Evolutionary conservation across 2,797 vertebrate species (phyloP).

Genomic region (Hapalemur alaotrensis): DNA sequence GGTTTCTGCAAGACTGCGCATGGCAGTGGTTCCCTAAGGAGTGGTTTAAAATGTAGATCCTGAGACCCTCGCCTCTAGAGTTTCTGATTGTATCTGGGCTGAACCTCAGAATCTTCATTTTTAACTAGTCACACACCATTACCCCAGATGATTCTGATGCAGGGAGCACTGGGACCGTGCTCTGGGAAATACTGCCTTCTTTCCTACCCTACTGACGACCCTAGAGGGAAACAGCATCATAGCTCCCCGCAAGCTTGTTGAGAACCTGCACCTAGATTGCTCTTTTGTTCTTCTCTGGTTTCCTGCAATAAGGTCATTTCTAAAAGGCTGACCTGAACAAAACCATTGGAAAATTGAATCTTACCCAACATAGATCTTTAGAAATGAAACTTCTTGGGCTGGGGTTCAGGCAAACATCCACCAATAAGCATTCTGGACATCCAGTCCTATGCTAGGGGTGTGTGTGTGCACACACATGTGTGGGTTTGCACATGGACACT

Average conservation of each 20-base stretch:
- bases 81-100: not conserved
- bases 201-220: not conserved
- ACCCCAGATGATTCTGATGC: not conserved
- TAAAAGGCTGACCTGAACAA: not conserved
- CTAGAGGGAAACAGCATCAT: too few species aligned
- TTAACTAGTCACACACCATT: not conserved
- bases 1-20: not conserved
- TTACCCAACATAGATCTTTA: not conserved
- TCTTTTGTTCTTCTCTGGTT: not conserved
- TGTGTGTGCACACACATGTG: accelerated
- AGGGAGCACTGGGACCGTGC: not conserved
- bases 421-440: not conserved
- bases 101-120: not conserved
- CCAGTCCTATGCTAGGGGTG: too few species aligned
- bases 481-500: too few species aligned
- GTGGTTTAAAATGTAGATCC: too few species aligned
- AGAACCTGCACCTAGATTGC: not conserved
- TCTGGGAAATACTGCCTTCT: not conserved
- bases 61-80: not conserved
- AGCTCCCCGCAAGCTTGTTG: not conserved
- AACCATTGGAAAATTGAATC: not conserved
- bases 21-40: not conserved
- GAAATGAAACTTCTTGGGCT: not conserved
- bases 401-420: not conserved
- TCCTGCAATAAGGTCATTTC: not conserved